These are phyloP conservation scores for Drosophila dives DNA, from an alignment of 2,888 invertebrate species.

Conservation along the genomic window DNA sequence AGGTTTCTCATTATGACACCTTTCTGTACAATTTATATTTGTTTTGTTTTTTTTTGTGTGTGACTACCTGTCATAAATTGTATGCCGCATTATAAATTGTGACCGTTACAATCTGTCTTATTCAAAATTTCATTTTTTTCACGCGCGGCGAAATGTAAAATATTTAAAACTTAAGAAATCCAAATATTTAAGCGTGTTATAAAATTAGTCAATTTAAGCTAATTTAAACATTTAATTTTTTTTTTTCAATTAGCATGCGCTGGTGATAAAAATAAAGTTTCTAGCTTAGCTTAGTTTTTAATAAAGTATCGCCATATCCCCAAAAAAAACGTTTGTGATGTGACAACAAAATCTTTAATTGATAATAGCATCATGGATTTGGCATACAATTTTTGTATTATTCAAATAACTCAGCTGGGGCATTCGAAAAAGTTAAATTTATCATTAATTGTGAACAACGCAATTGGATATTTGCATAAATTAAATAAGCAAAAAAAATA, in stretches of 20 bases:
- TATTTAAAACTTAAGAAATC: neutral
- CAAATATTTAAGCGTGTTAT: too few relatives aligned
- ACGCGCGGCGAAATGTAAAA: neutral
- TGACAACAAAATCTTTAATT: constrained; percentile 22
- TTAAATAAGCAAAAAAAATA: constrained; percentile 15
- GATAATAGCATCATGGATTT: neutral
- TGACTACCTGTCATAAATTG: constrained; percentile 34
- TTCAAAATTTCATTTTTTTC: neutral
- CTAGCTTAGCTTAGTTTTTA: constrained; percentile 25
- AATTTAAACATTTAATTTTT: constrained; percentile 11
- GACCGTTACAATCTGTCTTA: neutral
- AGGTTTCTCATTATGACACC: constrained; percentile 59
- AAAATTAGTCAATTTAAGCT: neutral
- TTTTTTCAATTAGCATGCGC: constrained; percentile 41
- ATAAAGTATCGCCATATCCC: constrained; percentile 27
- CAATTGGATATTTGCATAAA: constrained; percentile 39
- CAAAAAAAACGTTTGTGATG: constrained; percentile 22
- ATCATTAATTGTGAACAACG: constrained; percentile 18
- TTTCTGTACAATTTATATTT: constrained; percentile 4
- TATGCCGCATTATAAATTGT: neutral
- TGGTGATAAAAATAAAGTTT: constrained; percentile 18
- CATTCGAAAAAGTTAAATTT: neutral
- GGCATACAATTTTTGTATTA: neutral
- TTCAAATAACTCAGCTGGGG: neutral
- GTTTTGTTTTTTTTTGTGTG: constrained; percentile 1